A percentile compares a stretch with the other conserved stretches of the same genome.
Conservation (phyloP, 2,113 vertebrate species). For the Montifringilla adamsi region DNA sequence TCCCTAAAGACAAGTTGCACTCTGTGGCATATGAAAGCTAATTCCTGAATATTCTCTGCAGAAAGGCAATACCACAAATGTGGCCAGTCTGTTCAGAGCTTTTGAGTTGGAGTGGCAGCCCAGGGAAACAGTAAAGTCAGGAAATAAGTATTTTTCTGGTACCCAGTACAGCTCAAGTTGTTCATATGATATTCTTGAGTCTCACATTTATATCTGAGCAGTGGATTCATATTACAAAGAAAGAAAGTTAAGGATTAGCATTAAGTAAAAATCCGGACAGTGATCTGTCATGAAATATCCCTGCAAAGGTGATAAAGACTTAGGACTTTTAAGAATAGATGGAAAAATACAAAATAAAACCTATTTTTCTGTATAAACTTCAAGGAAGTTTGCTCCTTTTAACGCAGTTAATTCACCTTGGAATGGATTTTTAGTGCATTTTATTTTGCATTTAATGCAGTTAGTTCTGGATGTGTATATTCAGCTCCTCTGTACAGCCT, state of each 20-base stretch:
- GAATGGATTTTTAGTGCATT: conserved; percentile 49
- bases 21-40: conserved; percentile 2
- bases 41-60: conserved; percentile 17
- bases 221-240: not conserved
- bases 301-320: not conserved
- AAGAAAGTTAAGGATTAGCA: not conserved
- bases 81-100: not conserved
- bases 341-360: not conserved
- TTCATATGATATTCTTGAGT: not conserved
- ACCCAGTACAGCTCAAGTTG: not conserved
- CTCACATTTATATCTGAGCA: not conserved
- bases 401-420: conserved; percentile 48
- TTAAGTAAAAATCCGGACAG: not conserved
- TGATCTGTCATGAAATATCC: not conserved
- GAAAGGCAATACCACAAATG: not conserved
- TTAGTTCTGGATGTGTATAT: conserved; percentile 21
- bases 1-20: conserved; percentile 4
- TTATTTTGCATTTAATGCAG: conserved; percentile 58
- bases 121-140: not conserved
- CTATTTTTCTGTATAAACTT: not conserved
- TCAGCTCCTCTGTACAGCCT: not conserved
- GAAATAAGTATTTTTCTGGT: not conserved
- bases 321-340: not conserved
- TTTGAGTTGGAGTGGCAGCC: not conserved
- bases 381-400: conserved; percentile 38